These are phyloP conservation scores for Pollachius pollachius DNA, from an alignment of 2,113 vertebrate genomes.

Conservation along the genomic window DNA sequence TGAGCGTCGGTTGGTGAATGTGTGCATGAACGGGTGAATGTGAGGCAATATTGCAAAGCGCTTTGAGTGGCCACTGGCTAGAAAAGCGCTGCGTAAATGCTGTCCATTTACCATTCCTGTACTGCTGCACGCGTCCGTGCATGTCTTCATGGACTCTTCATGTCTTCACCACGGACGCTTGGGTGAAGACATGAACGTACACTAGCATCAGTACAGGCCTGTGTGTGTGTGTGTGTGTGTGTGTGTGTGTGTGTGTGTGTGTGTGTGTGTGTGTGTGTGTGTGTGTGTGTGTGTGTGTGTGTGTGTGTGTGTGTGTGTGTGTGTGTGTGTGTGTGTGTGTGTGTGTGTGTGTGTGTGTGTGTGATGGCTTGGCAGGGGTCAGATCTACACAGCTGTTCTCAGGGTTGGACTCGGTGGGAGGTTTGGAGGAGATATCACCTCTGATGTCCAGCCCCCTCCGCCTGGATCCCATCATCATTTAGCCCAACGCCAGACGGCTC, in stretches of 20 bases:
- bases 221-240: neutral
- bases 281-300: neutral
- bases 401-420: neutral
- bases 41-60: too few relatives aligned
- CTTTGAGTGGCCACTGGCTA: too few relatives aligned
- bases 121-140: too few relatives aligned
- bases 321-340: neutral
- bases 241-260: constrained; percentile 5
- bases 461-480: neutral
- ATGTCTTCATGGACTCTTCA: too few relatives aligned
- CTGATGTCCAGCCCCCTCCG: neutral
- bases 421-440: neutral
- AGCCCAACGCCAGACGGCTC: neutral
- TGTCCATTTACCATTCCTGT: too few relatives aligned
- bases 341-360: constrained; percentile 1
- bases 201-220: neutral
- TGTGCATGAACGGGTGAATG: too few relatives aligned
- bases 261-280: neutral
- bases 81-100: too few relatives aligned
- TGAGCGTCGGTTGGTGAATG: too few relatives aligned
- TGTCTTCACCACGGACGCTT: too few relatives aligned
- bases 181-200: too few relatives aligned
- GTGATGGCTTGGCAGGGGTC: neutral
- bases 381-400: neutral
- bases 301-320: constrained; percentile 1